Percentiles rank a stretch among this genome's conserved stretches.
phyloP scores from a whole-genome alignment of 2,797 vertebrate genomes.

The Eulemur rubriventer region DNA sequence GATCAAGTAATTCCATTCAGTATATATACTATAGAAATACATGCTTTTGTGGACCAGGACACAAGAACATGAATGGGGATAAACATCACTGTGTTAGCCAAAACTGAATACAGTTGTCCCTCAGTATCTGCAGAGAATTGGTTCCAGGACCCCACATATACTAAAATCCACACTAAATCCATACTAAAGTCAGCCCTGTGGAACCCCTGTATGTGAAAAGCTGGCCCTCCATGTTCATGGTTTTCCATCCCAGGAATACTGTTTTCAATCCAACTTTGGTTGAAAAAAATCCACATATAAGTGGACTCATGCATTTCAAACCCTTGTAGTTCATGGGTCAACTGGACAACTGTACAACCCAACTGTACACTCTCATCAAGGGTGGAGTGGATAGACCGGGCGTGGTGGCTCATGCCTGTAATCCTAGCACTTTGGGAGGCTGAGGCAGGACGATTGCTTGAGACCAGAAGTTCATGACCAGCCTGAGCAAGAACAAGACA shows the following conservation, averaged over 20 bases:
- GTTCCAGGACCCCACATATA: not conserved
- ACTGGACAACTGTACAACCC: not conserved
- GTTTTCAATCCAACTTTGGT: not conserved
- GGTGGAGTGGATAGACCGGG: not conserved
- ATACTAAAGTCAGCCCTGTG: not conserved
- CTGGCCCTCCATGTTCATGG: not conserved
- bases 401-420: not conserved
- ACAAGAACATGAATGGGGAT: not conserved
- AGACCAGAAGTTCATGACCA: not conserved
- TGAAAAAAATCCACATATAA: not conserved
- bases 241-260: not conserved
- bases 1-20: not conserved
- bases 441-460: not conserved
- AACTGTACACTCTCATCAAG: not conserved
- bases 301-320: not conserved
- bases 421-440: not conserved
- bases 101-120: not conserved
- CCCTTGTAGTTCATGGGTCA: not conserved
- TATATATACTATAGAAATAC: not conserved
- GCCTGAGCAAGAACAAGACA: not conserved
- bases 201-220: not conserved
- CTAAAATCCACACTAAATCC: not conserved
- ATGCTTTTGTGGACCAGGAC: not conserved
- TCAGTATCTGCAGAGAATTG: not conserved
- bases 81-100: not conserved